These are phyloP conservation scores for Cheumatopsyche charites DNA, from an alignment of 1,140 invertebrate genomes.

Conservation along the genomic window DNA sequence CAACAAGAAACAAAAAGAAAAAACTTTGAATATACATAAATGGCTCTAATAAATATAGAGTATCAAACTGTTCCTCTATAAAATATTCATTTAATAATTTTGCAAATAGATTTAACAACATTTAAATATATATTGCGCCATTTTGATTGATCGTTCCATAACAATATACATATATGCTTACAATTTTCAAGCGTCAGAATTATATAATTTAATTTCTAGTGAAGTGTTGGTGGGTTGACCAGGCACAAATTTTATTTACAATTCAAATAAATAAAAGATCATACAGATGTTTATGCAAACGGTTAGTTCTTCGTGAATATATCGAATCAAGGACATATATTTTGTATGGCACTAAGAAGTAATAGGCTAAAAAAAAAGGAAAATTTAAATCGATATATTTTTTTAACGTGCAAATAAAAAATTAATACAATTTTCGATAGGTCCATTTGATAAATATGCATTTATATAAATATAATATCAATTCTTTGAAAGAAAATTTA, in stretches of 20 bases:
- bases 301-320: no score
- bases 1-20: background rate
- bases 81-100: constrained; percentile 12
- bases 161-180: background rate
- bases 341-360: no score
- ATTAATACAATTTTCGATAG: no score
- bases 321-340: no score
- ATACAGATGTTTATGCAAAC: no score
- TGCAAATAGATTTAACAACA: constrained; percentile 22
- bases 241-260: constrained; percentile 33
- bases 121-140: background rate
- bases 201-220: no score
- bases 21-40: background rate
- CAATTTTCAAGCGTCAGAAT: constrained; percentile 7
- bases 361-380: no score
- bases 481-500: no score
- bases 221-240: constrained; percentile 6
- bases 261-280: background rate
- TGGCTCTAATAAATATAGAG: background rate
- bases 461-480: no score
- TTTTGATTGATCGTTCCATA: background rate
- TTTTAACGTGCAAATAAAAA: no score
- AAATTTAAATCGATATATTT: no score
- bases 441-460: no score
- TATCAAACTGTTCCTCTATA: constrained; percentile 10